A percentile compares a stretch with the other conserved stretches of the same genome.
These are phyloP conservation scores for Ascidia mentula DNA, from an alignment of 23 tunicate species.

Conservation along the genomic window DNA sequence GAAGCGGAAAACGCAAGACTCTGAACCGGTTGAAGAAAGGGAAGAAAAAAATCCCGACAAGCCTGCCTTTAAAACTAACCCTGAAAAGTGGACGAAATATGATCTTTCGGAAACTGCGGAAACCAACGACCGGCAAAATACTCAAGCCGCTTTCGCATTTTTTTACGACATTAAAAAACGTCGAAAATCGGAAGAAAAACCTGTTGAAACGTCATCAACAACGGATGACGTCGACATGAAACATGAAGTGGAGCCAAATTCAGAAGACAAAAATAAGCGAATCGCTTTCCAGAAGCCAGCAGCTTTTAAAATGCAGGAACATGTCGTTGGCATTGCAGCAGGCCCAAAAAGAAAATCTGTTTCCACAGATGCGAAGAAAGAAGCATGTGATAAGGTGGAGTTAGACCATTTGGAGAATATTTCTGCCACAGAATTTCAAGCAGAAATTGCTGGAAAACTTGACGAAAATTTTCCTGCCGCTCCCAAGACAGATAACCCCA, in stretches of 20 bases:
- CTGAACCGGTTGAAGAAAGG: neutral
- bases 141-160: constrained; percentile 58
- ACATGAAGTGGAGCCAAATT: neutral
- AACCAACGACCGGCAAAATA: constrained; percentile 38
- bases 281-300: constrained; percentile 34
- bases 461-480: constrained; percentile 8
- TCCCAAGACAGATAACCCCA: neutral
- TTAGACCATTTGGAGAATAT: constrained; percentile 37
- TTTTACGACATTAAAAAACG: constrained; percentile 33
- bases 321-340: constrained; percentile 24
- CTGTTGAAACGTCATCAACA: neutral
- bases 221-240: neutral
- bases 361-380: neutral
- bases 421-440: constrained; percentile 36
- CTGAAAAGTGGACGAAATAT: constrained; percentile 46
- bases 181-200: neutral
- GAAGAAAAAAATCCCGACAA: neutral
- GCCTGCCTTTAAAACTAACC: constrained; percentile 42
- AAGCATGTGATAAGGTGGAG: constrained; percentile 31
- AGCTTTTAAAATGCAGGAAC: constrained; percentile 1
- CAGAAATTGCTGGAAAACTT: constrained; percentile 25
- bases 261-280: too few relatives aligned
- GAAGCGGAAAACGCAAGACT: neutral
- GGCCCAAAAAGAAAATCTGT: neutral
- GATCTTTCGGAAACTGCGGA: constrained; percentile 21